Evolutionary conservation across 2,797 vertebrate species (phyloP), one percentile per base, ranked within the genome.

Genomic region (Sarcoramphus papa): DNA sequence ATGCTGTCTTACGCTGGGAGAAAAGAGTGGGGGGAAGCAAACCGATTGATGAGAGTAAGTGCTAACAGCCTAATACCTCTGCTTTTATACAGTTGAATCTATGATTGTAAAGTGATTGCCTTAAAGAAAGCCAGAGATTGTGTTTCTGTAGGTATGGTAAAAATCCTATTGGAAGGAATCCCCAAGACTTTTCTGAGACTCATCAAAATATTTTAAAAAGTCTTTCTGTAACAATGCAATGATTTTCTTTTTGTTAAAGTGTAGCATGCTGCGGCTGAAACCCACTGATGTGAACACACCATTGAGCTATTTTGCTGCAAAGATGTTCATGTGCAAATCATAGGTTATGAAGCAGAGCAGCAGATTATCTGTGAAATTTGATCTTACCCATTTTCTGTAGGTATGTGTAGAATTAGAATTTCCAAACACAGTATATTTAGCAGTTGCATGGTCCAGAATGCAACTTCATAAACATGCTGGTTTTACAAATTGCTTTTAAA

Each of bases 401-500:
- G 63, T 92, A 67, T 31, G 20, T 27, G 17, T 76, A 51, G 63
- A 92, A 91, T 88, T 68, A 94, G 85, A 45, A 69, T 91, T 94
- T 69, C 72, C 75, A 65, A 79, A 60, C 62, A 83, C 57, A 84
- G 53, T 90, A 48, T 90, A 68, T 85, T 67, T 76, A 92, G 37
- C 43, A 56, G 64, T 93, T 96, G 45, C 35, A 24, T 81, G 40
- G 37, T 92, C 60, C 20, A 81, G 40, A 45, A 67, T 88, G 27
- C 41, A 85, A n/a, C 64, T 89, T 83, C 64, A 70, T 89, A 77
- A 91, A 83, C 77, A 74, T 80, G 56, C 76, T 88, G 53, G 63
- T 94, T 97, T 93, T 94, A 73, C 60, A 94, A 83, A 88, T 96
- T 92, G 23, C 23, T 95, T 97, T 95, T 74, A 75, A 83, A 79